Conservation (phyloP, 2,888 invertebrate species). For the Anorthoa munda region DNA sequence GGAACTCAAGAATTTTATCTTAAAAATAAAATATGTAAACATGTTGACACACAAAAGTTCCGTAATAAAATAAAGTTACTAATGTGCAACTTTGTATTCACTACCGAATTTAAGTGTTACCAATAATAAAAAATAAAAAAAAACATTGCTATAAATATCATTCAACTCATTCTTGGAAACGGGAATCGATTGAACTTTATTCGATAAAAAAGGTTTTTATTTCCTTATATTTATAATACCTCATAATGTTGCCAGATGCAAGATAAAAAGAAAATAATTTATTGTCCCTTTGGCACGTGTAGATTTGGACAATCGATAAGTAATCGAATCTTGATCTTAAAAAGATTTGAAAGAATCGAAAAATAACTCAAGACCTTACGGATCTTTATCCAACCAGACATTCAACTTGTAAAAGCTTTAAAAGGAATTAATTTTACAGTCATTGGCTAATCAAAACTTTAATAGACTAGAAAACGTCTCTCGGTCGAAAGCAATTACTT, state of each 20-base stretch:
- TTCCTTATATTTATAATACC: constrained; percentile 48
- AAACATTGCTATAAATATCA: constrained; percentile 39
- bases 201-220: constrained; percentile 43
- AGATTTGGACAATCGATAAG: constrained; percentile 51
- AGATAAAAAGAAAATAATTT: constrained; percentile 53
- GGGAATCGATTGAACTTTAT: constrained; percentile 47
- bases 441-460: constrained; percentile 33
- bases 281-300: constrained; percentile 38
- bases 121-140: constrained; percentile 43
- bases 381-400: background rate
- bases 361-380: constrained; percentile 15
- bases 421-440: constrained; percentile 33
- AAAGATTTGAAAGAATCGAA: constrained; percentile 33
- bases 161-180: constrained; percentile 49
- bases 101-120: constrained; percentile 55
- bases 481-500: constrained; percentile 39
- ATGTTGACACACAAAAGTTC: constrained; percentile 40
- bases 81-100: constrained; percentile 43
- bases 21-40: constrained; percentile 36
- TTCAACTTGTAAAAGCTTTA: constrained; percentile 4
- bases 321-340: constrained; percentile 30
- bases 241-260: constrained; percentile 36
- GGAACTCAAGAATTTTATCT: constrained; percentile 19
- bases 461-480: constrained; percentile 27
- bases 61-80: constrained; percentile 58